These are phyloP conservation scores for Listronotus oregonensis DNA, from an alignment of 1,140 invertebrate genomes.

Conservation along the genomic window DNA sequence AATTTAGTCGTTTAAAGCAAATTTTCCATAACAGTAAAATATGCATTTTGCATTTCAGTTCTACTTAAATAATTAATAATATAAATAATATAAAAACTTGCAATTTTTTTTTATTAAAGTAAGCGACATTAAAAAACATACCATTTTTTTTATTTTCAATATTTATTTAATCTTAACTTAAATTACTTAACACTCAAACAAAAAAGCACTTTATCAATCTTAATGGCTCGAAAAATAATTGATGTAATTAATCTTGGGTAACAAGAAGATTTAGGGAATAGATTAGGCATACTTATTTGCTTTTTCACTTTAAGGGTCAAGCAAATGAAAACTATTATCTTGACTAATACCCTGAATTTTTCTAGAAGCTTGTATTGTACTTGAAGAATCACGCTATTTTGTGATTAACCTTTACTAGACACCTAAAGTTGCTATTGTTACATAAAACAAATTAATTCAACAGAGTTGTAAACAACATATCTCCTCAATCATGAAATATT, in stretches of 20 bases:
- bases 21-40: too few species aligned
- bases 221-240: conserved; percentile 17
- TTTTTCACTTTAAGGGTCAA: conserved; percentile 22
- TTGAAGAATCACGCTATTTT: conserved; percentile 11
- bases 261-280: conserved; percentile 10
- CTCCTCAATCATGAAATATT: not conserved
- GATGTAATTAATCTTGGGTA: conserved; percentile 10
- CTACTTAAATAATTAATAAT: too few species aligned
- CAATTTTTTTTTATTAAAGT: too few species aligned
- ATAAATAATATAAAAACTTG: too few species aligned
- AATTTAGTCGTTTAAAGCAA: too few species aligned
- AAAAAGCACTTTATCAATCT: conserved; percentile 8
- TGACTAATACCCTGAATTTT: conserved; percentile 24
- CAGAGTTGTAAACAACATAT: conserved; percentile 19
- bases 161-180: too few species aligned
- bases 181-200: not conserved
- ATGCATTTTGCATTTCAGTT: too few species aligned
- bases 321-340: conserved; percentile 24
- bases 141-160: too few species aligned
- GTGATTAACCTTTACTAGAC: conserved; percentile 20
- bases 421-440: conserved; percentile 14
- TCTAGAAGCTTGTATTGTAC: conserved; percentile 3
- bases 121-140: too few species aligned
- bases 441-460: conserved; percentile 19
- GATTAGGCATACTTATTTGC: conserved; percentile 18